Base-by-base conservation (phyloP, 2,888 invertebrate species). In the Slavum lentiscoides region DNA sequence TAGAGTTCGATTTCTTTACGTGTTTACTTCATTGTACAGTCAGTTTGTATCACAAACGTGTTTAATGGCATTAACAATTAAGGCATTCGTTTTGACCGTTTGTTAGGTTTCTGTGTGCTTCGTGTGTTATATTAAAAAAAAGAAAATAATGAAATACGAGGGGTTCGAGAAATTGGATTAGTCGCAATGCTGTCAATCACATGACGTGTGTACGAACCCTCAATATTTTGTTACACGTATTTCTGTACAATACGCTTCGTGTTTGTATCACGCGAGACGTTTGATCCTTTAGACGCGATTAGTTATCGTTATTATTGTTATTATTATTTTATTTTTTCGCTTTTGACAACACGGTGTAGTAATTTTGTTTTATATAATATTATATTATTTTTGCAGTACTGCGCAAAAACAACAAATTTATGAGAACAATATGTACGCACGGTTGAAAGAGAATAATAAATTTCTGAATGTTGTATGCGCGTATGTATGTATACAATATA, bases 161-260 rank as follows among this genome's bases (percentile, higher is more conserved):
- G 72, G 75, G 70, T 21, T 72, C 8, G 39, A 64, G 21, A 55
- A 80, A 70, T 80, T 80, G 80, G 80, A 80, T 72, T 80, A 72
- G 58, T 62, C 6, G 37, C 55, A 53, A 62, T 55, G 69, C 69
- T 77, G 70, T 80, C 80, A 70, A 64, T 70, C 43, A 64, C 80
- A 23, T n/a, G 39, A 53, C 8, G 62, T 4, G 62, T 77, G 53
- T 69, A 61, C 30, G 53, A 49, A 37, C 37, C 17, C 67, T 58
- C 4, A 1, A 58, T 58, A 67, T 59, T 43, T 23, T 8, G n/a
- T 67, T 66, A 74, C 64, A 15, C 30, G 15, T 53, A 49, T 72
- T 9, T 9, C 2, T 4, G 30, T 30, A n/a, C n/a, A 9, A 62
- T 21, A 7, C 9, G 19, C 4, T 30, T 69, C 6, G 43, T 17